These are phyloP conservation scores for Drosophila jambulina DNA, from an alignment of 1,140 invertebrate genomes.

Conservation along the genomic window DNA sequence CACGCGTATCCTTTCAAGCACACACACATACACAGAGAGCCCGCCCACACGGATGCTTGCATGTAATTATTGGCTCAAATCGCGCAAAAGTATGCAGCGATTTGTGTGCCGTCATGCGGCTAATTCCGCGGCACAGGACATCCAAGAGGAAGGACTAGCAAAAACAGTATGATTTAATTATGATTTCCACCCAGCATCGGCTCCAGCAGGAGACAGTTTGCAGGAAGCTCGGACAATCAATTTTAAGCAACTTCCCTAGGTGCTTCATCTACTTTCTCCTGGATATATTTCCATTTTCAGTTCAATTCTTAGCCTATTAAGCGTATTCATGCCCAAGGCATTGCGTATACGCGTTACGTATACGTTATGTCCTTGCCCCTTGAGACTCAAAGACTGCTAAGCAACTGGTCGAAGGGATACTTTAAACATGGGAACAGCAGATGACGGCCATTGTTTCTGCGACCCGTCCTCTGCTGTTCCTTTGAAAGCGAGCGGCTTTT, in stretches of 20 bases:
- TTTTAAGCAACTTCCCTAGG: background rate
- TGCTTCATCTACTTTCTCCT: background rate
- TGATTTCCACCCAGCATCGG: background rate
- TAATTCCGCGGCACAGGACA: constrained; percentile 1
- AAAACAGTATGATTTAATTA: constrained; percentile 42
- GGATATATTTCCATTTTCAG: background rate
- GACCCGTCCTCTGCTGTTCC: background rate
- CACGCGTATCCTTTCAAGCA: constrained; percentile 9
- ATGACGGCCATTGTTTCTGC: constrained; percentile 5
- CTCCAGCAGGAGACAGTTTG: background rate
- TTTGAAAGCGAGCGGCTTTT: constrained; percentile 31
- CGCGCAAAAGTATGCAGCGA: constrained; percentile 62
- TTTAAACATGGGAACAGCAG: background rate
- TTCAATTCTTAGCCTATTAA: background rate
- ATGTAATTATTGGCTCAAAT: constrained; percentile 74
- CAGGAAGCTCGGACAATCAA: background rate
- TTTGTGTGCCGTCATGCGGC: constrained; percentile 25
- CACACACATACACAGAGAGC: constrained; percentile 4
- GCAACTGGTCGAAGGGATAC: constrained; percentile 14
- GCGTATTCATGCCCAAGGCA: background rate
- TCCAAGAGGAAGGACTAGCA: background rate
- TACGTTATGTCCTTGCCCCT: constrained; percentile 6
- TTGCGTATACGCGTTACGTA: constrained; percentile 16
- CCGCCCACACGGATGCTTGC: constrained; percentile 30
- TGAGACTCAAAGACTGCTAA: background rate